Base-by-base conservation (phyloP, 2,797 vertebrate genomes). In the Amphiprion clarkii region DNA sequence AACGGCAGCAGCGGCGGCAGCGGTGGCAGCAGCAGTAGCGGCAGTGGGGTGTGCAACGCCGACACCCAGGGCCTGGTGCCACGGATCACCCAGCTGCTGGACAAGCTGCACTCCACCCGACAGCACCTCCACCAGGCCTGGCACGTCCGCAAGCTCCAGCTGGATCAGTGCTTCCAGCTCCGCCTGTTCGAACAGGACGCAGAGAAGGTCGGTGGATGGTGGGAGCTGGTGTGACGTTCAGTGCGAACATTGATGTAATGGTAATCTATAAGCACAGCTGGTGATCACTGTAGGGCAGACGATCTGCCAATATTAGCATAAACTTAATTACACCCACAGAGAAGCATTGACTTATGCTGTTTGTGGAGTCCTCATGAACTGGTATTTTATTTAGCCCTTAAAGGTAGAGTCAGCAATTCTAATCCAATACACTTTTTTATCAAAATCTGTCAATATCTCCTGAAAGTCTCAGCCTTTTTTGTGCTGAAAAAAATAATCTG, bases 151-250 rank as follows among this genome's bases (percentile, higher is more conserved):
- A 99, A 99, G 87, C 90, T 99, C 72, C 98, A 99, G 92, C 90
- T 99, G 79, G 98, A 99, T 86, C 98, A 99, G 94, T 99, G 98
- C 87, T 99, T 99, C 90, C 98, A 99, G 91, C 96, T 99, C 33
- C 95, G 98, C 51, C 96, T 99, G 67, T 99, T 99, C 2, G 97
- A 99, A 64, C 98, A 99, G 93, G 98, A 99, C 57, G 98, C 98
- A 0, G 98, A 99, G 88, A 99, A 99, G 98, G 98, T 99, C 86
- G 74, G 95, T 76, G 31, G 23, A 19, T 1, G 14, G 6, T 0
- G 19, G 48, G 53, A 49, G 55, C 59, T 23, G 3, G 48, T 31
- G 56, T 13, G n/a, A 57, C 42, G 36, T 59, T 66, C 9, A 46
- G 59, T 21, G 64, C 25, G 72, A 79, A 69, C 54, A 21, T 64